Base-by-base conservation (phyloP, 2,888 invertebrate genomes). In the Amblyteles armatorius region DNA sequence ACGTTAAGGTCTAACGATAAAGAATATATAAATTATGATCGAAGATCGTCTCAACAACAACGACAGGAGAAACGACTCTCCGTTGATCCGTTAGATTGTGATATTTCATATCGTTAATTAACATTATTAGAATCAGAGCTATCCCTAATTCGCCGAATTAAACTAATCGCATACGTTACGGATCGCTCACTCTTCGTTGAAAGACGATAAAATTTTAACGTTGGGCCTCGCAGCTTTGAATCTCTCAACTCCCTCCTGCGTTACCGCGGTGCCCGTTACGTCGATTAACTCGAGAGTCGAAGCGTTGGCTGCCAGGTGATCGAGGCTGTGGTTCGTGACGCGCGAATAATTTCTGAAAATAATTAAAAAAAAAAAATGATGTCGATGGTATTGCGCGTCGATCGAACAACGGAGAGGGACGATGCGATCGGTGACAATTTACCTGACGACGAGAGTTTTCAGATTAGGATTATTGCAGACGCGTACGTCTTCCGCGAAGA, bases 201-300 rank as follows among this genome's bases (percentile, higher is more conserved):
- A 93, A 3, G 94, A 93, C 1, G 93, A 93, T 67, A 94, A 84
- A 26, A 94, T 85, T 85, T 89, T 91, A 4, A 94, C 92, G 44
- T 96, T 95, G 0, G 96, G 96, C 80, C 96, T 94, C 0, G 94
- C 90, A 0, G 93, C 93, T 71, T 95, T 95, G 86, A 97, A 97
- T 0, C 94, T 93, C n/a, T 95, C 94, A 0, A 97, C 94, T 0
- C 96, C 97, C 0, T 93, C 90, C 6, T 92, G 92, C 0, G 96
- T 96, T 0, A 97, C 96, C 0, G 94, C 94, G 0, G 97, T 97
- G 0, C 96, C 95, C 0, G 96, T 95, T 0, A 97, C 95, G 92
- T 97, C 97, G 0, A 97, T 91, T 33, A 93, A 94, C 7, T 94
- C 91, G 16, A 97, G 91, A 79, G 94, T 92, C 0, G 96, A 96